phyloP scores from a whole-genome alignment of 2,888 invertebrate genomes.

The Pseudolycoriella hygida region DNA sequence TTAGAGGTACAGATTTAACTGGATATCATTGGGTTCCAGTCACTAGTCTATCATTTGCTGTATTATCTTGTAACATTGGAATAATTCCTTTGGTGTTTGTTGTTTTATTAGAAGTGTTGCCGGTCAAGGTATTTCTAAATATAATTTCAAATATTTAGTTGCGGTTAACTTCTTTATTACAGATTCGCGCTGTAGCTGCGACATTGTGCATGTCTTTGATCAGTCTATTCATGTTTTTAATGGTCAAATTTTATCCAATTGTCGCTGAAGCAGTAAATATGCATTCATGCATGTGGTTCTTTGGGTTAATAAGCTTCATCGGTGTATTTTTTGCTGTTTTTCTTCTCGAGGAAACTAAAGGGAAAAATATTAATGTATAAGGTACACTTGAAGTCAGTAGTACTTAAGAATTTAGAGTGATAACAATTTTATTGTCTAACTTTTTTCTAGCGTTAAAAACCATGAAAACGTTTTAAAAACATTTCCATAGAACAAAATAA shows the following conservation, averaged over 20 bases:
- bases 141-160: no score
- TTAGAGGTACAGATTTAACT: constrained; percentile 6
- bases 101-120: constrained; percentile 12
- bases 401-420: no score
- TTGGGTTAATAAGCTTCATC: constrained; percentile 6
- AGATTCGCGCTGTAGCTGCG: constrained; percentile 10
- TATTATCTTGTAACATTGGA: constrained; percentile 10
- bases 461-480: no score
- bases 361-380: constrained; percentile 5
- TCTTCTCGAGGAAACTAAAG: constrained; percentile 9
- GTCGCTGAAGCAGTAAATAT: constrained; percentile 8
- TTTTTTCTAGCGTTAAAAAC: no score
- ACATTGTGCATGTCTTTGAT: constrained; percentile 10
- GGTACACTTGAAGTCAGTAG: no score
- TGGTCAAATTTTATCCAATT: constrained; percentile 10
- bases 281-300: constrained; percentile 9
- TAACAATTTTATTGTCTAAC: no score
- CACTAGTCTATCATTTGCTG: constrained; percentile 10
- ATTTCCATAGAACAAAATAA: no score
- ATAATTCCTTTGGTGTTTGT: constrained; percentile 11
- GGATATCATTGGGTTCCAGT: constrained; percentile 12
- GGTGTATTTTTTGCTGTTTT: constrained; percentile 6
- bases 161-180: not conserved
- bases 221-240: constrained; percentile 10
- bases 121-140: constrained; percentile 10